Percentiles rank a stretch among this genome's conserved stretches.
phyloP scores from a whole-genome alignment of 2,888 invertebrate genomes.

The Acronicta psi region DNA sequence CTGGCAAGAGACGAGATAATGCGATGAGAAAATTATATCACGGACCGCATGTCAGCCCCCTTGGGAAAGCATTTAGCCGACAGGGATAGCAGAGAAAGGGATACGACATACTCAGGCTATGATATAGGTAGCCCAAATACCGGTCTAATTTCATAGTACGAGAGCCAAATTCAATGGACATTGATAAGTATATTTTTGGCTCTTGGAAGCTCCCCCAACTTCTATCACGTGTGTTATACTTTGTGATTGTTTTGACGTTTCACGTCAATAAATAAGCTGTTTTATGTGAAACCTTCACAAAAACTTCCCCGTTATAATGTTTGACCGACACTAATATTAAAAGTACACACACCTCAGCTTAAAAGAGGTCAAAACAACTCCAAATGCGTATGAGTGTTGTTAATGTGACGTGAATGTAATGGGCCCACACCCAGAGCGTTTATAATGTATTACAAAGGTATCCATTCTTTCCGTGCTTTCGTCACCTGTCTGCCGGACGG shows the following conservation, averaged over 20 bases:
- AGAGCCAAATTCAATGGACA: slow-evolving; percentile 30
- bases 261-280: neutral
- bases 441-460: slow-evolving; percentile 36
- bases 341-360: neutral
- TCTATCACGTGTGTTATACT: slow-evolving; percentile 1
- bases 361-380: slow-evolving; percentile 5
- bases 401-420: slow-evolving; percentile 29
- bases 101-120: slow-evolving; percentile 15
- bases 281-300: neutral
- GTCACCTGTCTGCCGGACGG: slow-evolving; percentile 66
- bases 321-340: neutral
- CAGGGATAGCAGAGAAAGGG: slow-evolving; percentile 35
- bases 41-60: slow-evolving; percentile 32
- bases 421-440: slow-evolving; percentile 31
- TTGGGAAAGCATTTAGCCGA: slow-evolving; percentile 38
- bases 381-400: slow-evolving; percentile 14
- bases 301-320: neutral
- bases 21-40: no score
- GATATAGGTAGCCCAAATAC: slow-evolving; percentile 36
- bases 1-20: no score
- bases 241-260: slow-evolving; percentile 4
- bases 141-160: slow-evolving; percentile 33
- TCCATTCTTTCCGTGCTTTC: slow-evolving; percentile 57
- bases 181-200: slow-evolving; percentile 30
- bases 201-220: slow-evolving; percentile 14